Evolutionary conservation across 2,888 invertebrate species (phyloP).

Genomic region (Isoperla grammatica): DNA sequence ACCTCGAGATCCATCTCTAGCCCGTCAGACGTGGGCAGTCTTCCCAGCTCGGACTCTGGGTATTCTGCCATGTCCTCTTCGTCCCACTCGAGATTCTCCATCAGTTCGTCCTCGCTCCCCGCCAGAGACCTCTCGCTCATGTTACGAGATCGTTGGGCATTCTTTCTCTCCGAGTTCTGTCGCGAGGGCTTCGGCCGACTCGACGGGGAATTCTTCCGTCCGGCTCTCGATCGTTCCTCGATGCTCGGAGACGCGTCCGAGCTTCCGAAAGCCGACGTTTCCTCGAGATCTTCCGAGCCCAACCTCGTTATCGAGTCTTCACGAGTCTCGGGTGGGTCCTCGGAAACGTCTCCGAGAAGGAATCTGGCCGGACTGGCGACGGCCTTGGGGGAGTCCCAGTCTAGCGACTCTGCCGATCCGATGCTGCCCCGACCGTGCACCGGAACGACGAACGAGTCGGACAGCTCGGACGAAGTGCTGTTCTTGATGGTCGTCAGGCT

Average conservation of each 20-base stretch:
- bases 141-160: no score
- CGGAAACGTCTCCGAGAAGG: not conserved
- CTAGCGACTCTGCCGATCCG: constrained; percentile 32
- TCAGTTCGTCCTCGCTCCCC: constrained; percentile 30
- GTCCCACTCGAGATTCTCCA: constrained; percentile 33
- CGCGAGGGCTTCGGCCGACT: not conserved
- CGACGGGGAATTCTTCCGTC: no score
- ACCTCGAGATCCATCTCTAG: no score
- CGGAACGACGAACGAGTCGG: constrained; percentile 29
- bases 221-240: no score
- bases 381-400: constrained; percentile 34
- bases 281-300: not conserved
- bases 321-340: no score
- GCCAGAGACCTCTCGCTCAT: not conserved
- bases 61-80: constrained; percentile 30
- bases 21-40: no score
- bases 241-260: no score
- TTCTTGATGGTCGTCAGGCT: constrained; percentile 35
- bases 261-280: no score
- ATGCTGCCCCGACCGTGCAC: constrained; percentile 24
- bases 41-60: constrained; percentile 19
- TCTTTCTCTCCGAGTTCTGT: not conserved
- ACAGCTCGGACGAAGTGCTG: constrained; percentile 34
- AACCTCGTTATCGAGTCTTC: no score
- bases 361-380: constrained; percentile 25